Percentiles rank a stretch among this genome's conserved stretches.
Evolutionary conservation across 2,113 vertebrate genomes (phyloP).

Genomic region (Clarias macrocephalus): DNA sequence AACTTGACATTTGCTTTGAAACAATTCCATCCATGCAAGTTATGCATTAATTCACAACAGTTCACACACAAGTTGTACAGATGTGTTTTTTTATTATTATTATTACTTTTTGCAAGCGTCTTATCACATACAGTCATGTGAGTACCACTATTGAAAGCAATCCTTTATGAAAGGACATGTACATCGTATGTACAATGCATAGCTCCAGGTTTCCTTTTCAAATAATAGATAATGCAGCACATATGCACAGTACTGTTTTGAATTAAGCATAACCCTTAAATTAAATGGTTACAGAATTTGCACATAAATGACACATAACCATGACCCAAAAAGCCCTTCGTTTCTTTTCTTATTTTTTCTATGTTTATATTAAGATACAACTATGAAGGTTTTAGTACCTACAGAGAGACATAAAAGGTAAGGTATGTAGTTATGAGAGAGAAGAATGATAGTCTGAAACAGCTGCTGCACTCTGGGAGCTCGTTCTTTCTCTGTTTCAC

Average conservation of each 20-base stretch:
- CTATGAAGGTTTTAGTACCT: background rate
- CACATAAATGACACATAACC: background rate
- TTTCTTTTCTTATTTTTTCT: background rate
- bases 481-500: background rate
- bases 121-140: slow-evolving; percentile 1
- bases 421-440: background rate
- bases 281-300: background rate
- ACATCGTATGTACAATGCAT: background rate
- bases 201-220: background rate
- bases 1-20: slow-evolving; percentile 18
- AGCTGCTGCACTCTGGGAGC: background rate
- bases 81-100: background rate
- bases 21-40: slow-evolving; percentile 13
- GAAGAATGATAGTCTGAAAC: background rate
- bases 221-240: background rate
- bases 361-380: background rate
- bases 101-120: slow-evolving; percentile 11
- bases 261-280: background rate
- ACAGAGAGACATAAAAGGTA: background rate
- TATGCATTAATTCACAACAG: slow-evolving; percentile 18
- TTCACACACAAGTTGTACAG: slow-evolving; percentile 28
- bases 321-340: background rate
- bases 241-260: background rate
- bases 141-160: background rate
- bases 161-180: background rate